A percentile compares a stretch with the other conserved stretches of the same genome.
phyloP scores from a whole-genome alignment of 2,797 vertebrate genomes.

The Paramormyrops hopkinsi region DNA sequence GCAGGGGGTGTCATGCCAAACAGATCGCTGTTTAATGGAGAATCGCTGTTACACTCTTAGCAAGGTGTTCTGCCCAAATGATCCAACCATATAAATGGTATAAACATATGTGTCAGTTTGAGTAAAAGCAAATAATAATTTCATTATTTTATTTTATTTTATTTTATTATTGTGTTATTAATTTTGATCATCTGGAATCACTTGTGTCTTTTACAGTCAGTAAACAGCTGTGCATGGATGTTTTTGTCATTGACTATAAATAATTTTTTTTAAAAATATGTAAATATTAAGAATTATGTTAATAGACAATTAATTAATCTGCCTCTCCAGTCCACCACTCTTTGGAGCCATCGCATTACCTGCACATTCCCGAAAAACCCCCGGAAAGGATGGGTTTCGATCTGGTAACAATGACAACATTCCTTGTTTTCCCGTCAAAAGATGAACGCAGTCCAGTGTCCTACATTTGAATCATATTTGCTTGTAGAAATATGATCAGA shows the following conservation, averaged over 20 bases:
- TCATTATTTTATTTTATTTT: background rate
- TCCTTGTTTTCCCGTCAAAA: background rate
- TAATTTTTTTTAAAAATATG: background rate
- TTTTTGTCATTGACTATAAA: background rate
- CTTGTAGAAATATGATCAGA: background rate
- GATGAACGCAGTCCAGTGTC: background rate
- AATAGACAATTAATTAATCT: background rate
- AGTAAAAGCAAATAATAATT: background rate
- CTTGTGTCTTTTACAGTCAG: background rate
- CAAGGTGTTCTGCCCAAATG: constrained; percentile 8
- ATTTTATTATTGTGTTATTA: background rate
- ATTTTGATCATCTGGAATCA: background rate
- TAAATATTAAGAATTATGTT: background rate
- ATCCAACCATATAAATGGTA: background rate
- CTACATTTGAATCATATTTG: background rate
- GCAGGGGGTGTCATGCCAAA: background rate
- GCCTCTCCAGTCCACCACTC: constrained; percentile 59
- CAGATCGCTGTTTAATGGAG: background rate
- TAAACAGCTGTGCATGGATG: background rate
- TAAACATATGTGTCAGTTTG: background rate
- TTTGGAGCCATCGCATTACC: constrained; percentile 64
- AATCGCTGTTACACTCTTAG: constrained; percentile 30
- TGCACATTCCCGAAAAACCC: constrained; percentile 55
- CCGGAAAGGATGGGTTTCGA: constrained; percentile 75
- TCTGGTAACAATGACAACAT: constrained; percentile 55